These are phyloP conservation scores for Philopotamus ludificatus DNA, from an alignment of 1,140 invertebrate species.

Conservation along the genomic window DNA sequence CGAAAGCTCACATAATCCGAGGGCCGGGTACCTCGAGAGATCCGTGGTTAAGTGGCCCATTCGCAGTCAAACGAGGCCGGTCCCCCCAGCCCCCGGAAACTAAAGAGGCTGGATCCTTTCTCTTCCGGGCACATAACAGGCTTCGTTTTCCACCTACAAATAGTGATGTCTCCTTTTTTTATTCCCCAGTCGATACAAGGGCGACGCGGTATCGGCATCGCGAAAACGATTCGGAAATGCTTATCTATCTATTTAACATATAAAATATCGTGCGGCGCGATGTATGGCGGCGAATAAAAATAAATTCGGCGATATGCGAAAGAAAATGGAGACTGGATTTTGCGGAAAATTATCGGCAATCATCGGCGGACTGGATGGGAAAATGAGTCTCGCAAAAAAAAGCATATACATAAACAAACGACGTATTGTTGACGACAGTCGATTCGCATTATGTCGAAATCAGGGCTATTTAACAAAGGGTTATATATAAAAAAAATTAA, in stretches of 20 bases:
- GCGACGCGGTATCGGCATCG: not conserved
- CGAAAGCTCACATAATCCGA: slow-evolving; percentile 7
- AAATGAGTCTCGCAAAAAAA: no score
- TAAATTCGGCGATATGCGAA: no score
- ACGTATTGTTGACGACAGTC: no score
- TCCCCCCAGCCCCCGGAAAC: slow-evolving; percentile 48
- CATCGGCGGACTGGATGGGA: no score
- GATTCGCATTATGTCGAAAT: no score
- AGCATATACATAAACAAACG: no score
- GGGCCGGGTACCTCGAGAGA: slow-evolving; percentile 32
- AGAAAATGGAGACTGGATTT: no score
- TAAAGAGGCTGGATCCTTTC: slow-evolving; percentile 44
- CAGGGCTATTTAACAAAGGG: no score
- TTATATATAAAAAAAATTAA: no score
- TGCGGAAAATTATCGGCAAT: no score
- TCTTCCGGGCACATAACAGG: slow-evolving; percentile 29
- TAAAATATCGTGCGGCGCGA: not conserved
- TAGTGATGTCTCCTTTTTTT: slow-evolving; percentile 30
- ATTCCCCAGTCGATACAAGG: slow-evolving; percentile 1
- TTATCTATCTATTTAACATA: slow-evolving; percentile 10
- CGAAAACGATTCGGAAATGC: not conserved
- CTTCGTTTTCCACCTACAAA: slow-evolving; percentile 36
- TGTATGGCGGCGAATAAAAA: not conserved
- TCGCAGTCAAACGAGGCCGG: slow-evolving; percentile 56
- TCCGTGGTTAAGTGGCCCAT: slow-evolving; percentile 58